These are phyloP conservation scores for Callyntrura sp. DNA, from an alignment of 2,888 invertebrate genomes.

Conservation along the genomic window DNA sequence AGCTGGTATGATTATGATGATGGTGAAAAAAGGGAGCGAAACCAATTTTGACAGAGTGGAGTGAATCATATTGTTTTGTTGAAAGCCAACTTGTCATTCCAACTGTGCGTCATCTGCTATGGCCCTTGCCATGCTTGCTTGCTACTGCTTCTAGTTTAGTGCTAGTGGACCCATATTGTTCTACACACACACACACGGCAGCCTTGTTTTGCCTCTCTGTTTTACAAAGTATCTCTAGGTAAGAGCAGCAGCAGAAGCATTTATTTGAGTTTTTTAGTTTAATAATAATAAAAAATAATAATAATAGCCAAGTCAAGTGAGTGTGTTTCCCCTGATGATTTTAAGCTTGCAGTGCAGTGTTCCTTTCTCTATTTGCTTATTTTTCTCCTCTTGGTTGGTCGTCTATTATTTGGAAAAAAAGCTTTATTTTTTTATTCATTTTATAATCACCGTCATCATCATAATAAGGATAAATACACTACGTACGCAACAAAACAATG, in stretches of 20 bases:
- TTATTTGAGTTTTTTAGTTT: conserved; percentile 49
- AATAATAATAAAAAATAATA: conserved; percentile 2
- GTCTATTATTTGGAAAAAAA: conserved; percentile 45
- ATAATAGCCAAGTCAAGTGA: conserved; percentile 62
- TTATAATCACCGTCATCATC: conserved; percentile 52
- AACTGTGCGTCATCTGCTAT: conserved; percentile 84
- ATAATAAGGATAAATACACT: conserved; percentile 50
- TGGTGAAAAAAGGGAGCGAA: conserved; percentile 81
- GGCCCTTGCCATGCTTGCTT: conserved; percentile 38
- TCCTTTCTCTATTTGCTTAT: conserved; percentile 48
- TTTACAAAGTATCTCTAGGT: too few relatives aligned
- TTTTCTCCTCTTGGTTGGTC: conserved; percentile 55
- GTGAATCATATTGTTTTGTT: conserved; percentile 84
- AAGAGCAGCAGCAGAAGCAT: background rate
- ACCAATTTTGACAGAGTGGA: conserved; percentile 84
- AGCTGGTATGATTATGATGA: conserved; percentile 37
- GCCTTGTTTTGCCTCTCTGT: conserved; percentile 30
- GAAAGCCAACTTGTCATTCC: conserved; percentile 84
- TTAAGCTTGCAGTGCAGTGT: background rate
- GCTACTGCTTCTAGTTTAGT: conserved; percentile 43
- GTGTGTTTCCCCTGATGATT: conserved; percentile 61
- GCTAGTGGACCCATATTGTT: conserved; percentile 71
- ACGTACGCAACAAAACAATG: background rate
- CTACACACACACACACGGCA: too few relatives aligned
- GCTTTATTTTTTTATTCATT: conserved; percentile 43